These are phyloP conservation scores for Drosophila kepulauana DNA, from an alignment of 1,140 invertebrate species.

Conservation along the genomic window DNA sequence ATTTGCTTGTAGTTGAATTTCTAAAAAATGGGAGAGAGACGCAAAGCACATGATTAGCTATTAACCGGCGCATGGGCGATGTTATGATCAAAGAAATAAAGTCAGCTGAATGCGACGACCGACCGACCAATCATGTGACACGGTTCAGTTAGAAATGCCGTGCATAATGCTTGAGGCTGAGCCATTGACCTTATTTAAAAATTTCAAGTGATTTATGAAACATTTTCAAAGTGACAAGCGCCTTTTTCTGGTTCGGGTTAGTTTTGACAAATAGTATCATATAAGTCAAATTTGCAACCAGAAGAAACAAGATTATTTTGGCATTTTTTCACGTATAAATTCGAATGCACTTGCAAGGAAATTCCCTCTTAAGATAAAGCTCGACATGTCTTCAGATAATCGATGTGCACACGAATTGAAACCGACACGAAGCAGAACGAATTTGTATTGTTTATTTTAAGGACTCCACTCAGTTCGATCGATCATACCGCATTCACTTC, in stretches of 20 bases:
- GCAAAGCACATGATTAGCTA: constrained; percentile 18
- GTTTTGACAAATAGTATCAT: constrained; percentile 28
- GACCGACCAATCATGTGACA: constrained; percentile 34
- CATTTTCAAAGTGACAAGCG: constrained; percentile 27
- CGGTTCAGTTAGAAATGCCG: constrained; percentile 17
- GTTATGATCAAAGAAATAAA: constrained; percentile 7
- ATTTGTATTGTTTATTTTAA: not conserved
- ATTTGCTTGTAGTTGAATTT: constrained; percentile 47
- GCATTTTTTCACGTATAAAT: not conserved
- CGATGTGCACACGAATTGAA: not conserved
- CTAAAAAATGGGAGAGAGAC: constrained; percentile 24
- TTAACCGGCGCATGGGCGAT: constrained; percentile 1
- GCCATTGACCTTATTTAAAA: constrained; percentile 41
- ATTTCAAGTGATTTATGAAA: constrained; percentile 26
- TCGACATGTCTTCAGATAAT: not conserved
- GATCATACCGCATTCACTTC: constrained; percentile 17
- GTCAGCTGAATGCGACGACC: constrained; percentile 20
- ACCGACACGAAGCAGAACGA: too few relatives aligned
- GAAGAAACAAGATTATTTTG: not conserved
- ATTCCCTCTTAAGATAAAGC: not conserved
- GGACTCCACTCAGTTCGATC: not conserved
- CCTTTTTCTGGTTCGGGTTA: constrained; percentile 41
- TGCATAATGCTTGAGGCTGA: constrained; percentile 13
- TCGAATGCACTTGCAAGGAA: not conserved
- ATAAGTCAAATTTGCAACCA: constrained; percentile 1